A percentile compares a stretch with the other conserved stretches of the same genome.
Evolutionary conservation across 2,888 invertebrate species (phyloP).

Genomic region (Polietes domitor): DNA sequence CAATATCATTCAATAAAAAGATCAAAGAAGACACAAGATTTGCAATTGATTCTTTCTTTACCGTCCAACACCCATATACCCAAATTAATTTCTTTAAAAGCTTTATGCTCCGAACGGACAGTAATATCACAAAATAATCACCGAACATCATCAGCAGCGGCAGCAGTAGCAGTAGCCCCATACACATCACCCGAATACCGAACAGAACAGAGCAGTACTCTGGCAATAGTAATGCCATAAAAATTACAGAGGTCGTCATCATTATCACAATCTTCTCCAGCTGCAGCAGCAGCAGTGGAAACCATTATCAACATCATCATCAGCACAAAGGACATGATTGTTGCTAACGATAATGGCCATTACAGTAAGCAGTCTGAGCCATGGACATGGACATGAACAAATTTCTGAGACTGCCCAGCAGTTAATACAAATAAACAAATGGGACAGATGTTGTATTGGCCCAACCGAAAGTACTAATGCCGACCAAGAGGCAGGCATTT

Average conservation of each 20-base stretch:
- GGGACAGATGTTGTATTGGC: not conserved
- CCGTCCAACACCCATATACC: not conserved
- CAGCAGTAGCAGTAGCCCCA: constrained; percentile 21
- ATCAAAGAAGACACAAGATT: no score
- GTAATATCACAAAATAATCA: constrained; percentile 8
- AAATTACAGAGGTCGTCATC: not conserved
- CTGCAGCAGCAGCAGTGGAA: not conserved
- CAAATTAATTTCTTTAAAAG: constrained; percentile 55
- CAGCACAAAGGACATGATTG: constrained; percentile 12
- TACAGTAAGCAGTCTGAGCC: constrained; percentile 30
- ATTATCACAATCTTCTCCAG: constrained; percentile 29
- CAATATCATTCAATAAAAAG: no score
- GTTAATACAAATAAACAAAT: constrained; percentile 43
- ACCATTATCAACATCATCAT: constrained; percentile 47
- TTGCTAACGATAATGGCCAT: constrained; percentile 42
- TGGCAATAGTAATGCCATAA: no score
- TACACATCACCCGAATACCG: not conserved
- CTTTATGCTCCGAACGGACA: constrained; percentile 9
- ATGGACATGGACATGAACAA: not conserved
- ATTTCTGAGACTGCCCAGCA: not conserved
- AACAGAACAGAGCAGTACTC: no score
- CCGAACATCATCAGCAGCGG: no score
- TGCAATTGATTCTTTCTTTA: no score
- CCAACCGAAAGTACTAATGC: not conserved
- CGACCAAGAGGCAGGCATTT: constrained; percentile 19